Percentiles rank a stretch among this genome's conserved stretches.
Evolutionary conservation across 2,888 invertebrate genomes (phyloP).

Genomic region (Oligia strigilis): DNA sequence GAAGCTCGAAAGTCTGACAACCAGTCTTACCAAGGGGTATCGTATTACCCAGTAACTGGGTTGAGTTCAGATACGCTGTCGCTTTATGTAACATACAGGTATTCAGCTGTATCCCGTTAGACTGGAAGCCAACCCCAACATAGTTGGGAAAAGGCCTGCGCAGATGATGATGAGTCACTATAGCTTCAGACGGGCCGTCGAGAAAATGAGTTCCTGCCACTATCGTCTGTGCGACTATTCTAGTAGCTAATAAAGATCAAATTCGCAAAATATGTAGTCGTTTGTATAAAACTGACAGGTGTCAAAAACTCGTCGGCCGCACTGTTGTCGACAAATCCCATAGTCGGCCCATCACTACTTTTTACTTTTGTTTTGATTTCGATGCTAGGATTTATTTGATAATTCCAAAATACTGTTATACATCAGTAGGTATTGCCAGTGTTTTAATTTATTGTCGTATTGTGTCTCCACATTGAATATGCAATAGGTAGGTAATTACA

Average conservation of each 20-base stretch:
- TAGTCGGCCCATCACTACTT: not conserved
- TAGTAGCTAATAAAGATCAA: not conserved
- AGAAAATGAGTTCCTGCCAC: not conserved
- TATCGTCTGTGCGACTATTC: not conserved
- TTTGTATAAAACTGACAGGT: not conserved
- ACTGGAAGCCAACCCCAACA: not conserved
- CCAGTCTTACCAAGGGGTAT: not conserved
- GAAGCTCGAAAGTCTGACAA: not conserved
- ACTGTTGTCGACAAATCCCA: not conserved
- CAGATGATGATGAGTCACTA: not conserved
- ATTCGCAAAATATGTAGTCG: not conserved
- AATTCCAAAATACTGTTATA: not conserved
- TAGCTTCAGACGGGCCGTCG: not conserved
- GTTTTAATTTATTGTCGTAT: not conserved
- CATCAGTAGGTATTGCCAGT: not conserved
- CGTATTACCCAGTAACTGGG: not conserved
- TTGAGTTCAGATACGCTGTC: not conserved
- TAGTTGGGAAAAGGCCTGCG: not conserved
- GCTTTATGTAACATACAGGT: too few relatives aligned
- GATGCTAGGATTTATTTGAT: not conserved
- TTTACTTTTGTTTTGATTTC: not conserved
- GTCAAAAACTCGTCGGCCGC: not conserved
- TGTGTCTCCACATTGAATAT: not conserved
- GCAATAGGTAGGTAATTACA: not conserved
- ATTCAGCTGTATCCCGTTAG: too few relatives aligned